Evolutionary conservation across 2,797 vertebrate species (phyloP).

Genomic region (Phrynocephalus vlangalii): DNA sequence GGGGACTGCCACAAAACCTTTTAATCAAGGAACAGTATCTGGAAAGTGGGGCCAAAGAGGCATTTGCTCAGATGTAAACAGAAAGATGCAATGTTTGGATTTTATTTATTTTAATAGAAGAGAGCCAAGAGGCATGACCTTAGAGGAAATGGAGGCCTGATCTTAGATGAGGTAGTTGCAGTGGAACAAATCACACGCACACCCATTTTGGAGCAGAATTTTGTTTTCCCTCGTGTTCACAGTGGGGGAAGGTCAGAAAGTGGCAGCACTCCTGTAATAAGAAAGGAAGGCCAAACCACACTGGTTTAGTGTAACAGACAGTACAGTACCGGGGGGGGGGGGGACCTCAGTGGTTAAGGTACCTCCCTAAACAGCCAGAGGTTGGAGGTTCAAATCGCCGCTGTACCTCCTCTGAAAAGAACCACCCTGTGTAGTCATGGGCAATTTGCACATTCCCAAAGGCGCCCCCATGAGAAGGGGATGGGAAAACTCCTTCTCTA

Average conservation of each 20-base stretch:
- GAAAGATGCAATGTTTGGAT: neutral
- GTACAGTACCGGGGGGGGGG: neutral
- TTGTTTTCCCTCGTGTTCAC: neutral
- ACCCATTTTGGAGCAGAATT: neutral
- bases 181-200: constrained; percentile 16
- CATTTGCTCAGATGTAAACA: fast-evolving
- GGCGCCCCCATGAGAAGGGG: too few relatives aligned
- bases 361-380: too few relatives aligned
- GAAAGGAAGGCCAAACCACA: neutral
- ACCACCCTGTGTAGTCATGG: too few relatives aligned
- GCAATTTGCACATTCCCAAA: too few relatives aligned
- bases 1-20: neutral
- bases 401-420: too few relatives aligned
- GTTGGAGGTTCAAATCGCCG: too few relatives aligned
- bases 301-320: too few relatives aligned
- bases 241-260: neutral
- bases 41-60: neutral
- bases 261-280: neutral
- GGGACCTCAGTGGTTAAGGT: too few relatives aligned
- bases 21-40: fast-evolving
- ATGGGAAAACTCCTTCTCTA: too few relatives aligned
- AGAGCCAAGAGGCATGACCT: neutral
- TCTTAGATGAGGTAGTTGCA: constrained; percentile 8
- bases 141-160: neutral
- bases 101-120: constrained; percentile 19